Percentiles rank a stretch among this genome's conserved stretches.
Evolutionary conservation across 2,797 vertebrate species (phyloP).

Genomic region (Potorous gilbertii): DNA sequence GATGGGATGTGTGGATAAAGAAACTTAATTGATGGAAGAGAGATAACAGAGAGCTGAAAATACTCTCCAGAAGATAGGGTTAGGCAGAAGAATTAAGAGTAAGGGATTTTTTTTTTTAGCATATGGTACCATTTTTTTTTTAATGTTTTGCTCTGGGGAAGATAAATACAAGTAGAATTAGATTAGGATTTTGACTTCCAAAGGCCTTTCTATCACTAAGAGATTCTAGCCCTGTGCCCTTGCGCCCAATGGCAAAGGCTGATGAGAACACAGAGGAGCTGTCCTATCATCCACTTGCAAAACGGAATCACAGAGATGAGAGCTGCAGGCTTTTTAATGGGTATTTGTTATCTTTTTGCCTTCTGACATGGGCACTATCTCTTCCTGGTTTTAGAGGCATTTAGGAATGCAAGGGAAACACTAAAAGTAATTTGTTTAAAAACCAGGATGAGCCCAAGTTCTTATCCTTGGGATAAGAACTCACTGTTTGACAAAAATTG

Average conservation of each 20-base stretch:
- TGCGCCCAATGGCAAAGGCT: background rate
- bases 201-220: background rate
- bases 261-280: background rate
- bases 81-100: background rate
- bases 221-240: background rate
- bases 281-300: background rate
- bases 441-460: background rate
- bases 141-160: background rate
- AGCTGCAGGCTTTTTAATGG: background rate
- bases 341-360: background rate
- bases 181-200: background rate
- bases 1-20: background rate
- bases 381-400: background rate
- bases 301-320: background rate
- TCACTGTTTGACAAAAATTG: too few species aligned
- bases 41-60: background rate
- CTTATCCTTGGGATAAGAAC: too few species aligned
- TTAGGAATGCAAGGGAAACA: background rate
- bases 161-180: background rate
- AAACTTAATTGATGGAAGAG: background rate
- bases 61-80: background rate
- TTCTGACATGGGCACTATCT: background rate
- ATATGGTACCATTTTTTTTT: background rate
- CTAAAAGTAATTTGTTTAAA: slow-evolving; percentile 12
- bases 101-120: background rate